phyloP scores from a whole-genome alignment of 2,113 vertebrate genomes.

The Dicerorhinus sumatrensis region DNA sequence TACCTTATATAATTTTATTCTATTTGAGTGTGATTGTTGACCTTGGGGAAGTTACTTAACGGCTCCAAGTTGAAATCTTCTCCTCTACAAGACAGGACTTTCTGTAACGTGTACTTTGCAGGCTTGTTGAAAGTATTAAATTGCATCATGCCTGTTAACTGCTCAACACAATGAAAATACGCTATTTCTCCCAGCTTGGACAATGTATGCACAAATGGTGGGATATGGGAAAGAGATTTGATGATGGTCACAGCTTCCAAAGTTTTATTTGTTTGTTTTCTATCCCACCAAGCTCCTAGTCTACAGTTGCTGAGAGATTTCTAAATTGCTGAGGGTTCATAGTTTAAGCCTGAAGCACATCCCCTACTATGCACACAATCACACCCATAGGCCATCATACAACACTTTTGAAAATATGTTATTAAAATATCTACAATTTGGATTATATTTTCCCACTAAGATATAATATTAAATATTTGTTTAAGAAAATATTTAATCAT shows the following conservation, averaged over 20 bases:
- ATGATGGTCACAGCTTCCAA: background rate
- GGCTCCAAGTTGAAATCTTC: background rate
- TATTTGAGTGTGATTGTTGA: background rate
- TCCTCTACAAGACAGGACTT: background rate
- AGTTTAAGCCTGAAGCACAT: background rate
- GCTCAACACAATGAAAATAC: background rate
- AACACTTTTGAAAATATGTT: background rate
- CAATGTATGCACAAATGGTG: background rate
- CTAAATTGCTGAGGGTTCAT: background rate
- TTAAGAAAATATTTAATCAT: background rate
- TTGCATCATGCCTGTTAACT: background rate
- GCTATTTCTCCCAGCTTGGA: background rate
- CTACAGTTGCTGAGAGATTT: background rate
- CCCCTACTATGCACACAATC: background rate
- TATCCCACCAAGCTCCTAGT: background rate
- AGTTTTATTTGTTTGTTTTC: background rate
- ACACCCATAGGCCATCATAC: no score
- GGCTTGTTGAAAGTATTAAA: background rate
- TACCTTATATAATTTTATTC: background rate
- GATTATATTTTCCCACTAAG: background rate
- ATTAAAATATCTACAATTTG: background rate
- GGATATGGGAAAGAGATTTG: background rate
- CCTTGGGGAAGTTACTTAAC: background rate
- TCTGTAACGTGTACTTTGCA: background rate
- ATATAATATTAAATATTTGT: background rate